Base-by-base conservation (phyloP, 1,140 invertebrate genomes). In the Drosophila dunni region DNA sequence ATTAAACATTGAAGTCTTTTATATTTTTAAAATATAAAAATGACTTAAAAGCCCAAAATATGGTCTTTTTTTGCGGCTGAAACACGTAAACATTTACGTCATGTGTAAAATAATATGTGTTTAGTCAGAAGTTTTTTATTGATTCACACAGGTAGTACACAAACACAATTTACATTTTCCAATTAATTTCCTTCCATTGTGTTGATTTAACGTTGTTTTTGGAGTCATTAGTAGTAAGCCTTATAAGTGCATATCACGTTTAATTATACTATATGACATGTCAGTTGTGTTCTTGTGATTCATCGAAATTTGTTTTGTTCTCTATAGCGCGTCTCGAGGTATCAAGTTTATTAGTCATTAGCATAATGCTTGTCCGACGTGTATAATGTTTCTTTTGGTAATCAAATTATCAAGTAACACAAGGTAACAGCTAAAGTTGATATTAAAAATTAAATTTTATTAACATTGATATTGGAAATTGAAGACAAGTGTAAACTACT, bases 401-500 rank as follows among this genome's bases (percentile, higher is more conserved):
- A 86, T 81, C 64, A 42, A 68, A 75, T 73, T 80, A 84, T 80
- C 68, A 78, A 81, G 61, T 81, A 69, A 65, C 42, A 66, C 57
- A 78, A 81, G 78, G 62, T 64, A 56, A 56, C 8, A 11, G 1
- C 3, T 24, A 3, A 3, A 17, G 15, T 53, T 13, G 51, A 54
- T 54, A 54, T 54, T 36, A 57, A 56, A 5, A 20, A 46, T 45
- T 8, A 3, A 9, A 29, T 29, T 29, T 29, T 6, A 29, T 29
- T 29, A 29, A 29, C 24, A 29, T 29, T 29, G 24, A 29, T 29
- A 29, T 29, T 29, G 24, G 24, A 29, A 29, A 29, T 29, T 29
- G 42, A 48, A 51, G 40, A 34, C 42, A 42, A 29, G 48, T 67
- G 68, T 45, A 61, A 76, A 75, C 61, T 6, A 0, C 3, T 2